Conservation (phyloP, 1,140 invertebrate genomes). For the Tyrophagus putrescentiae region DNA sequence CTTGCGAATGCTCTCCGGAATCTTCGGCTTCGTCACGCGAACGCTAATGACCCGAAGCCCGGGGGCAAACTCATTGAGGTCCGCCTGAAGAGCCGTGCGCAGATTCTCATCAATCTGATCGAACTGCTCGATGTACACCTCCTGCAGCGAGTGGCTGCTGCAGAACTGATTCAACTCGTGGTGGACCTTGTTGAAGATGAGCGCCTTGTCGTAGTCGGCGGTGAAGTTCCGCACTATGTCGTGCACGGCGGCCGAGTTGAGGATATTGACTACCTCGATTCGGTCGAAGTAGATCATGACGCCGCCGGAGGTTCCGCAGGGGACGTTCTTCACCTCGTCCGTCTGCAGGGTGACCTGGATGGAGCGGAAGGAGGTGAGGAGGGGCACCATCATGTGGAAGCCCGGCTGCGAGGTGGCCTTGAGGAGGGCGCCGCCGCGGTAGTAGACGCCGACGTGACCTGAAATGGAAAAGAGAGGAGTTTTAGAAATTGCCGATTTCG, state of each 20-base stretch:
- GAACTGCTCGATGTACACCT: conserved; percentile 83
- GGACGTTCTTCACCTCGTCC: conserved; percentile 84
- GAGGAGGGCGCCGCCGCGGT: conserved; percentile 64
- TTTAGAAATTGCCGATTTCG: no score
- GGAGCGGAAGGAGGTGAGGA: conserved; percentile 59
- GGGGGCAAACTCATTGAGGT: conserved; percentile 65
- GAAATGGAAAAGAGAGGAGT: conserved; percentile 25
- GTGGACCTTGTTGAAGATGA: conserved; percentile 85
- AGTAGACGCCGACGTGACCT: conserved; percentile 74
- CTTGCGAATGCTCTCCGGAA: conserved; percentile 71
- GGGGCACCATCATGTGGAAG: conserved; percentile 81
- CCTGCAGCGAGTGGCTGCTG: conserved; percentile 63
- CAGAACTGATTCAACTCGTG: conserved; percentile 88
- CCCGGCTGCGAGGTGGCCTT: conserved; percentile 60
- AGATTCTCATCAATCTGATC: conserved; percentile 87
- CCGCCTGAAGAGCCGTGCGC: conserved; percentile 62
- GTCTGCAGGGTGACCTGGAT: conserved; percentile 81
- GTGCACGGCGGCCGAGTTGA: conserved; percentile 53
- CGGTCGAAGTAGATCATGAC: conserved; percentile 87
- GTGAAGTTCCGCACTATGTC: conserved; percentile 80
- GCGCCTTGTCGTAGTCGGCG: conserved; percentile 71
- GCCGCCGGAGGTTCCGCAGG: conserved; percentile 80
- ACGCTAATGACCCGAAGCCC: conserved; percentile 69
- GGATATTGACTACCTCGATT: conserved; percentile 79
- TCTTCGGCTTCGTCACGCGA: conserved; percentile 79